A percentile compares a stretch with the other conserved stretches of the same genome.
These are phyloP conservation scores for Dryococelus australis DNA, from an alignment of 2,888 invertebrate species.

Conservation along the genomic window DNA sequence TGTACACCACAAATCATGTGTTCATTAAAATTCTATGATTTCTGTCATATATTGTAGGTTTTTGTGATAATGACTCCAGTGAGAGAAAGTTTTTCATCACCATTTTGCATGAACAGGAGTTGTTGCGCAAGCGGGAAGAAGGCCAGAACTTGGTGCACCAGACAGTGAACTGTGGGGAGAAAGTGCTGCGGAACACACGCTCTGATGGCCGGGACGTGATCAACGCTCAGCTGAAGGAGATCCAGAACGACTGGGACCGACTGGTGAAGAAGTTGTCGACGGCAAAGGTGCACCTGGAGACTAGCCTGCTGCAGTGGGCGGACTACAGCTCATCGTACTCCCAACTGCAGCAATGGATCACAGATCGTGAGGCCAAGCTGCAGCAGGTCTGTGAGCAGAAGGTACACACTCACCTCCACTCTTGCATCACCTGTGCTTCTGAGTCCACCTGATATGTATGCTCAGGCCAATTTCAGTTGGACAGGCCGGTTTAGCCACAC, in stretches of 20 bases:
- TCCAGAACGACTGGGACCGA: conserved; percentile 92
- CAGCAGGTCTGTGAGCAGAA: conserved; percentile 90
- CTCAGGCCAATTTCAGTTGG: too few species aligned
- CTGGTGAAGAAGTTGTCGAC: conserved; percentile 90
- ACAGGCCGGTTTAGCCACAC: too few species aligned
- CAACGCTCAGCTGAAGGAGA: conserved; percentile 84
- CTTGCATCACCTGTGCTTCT: too few species aligned
- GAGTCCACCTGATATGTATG: too few species aligned
- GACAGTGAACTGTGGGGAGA: conserved; percentile 89
- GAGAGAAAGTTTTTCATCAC: too few species aligned
- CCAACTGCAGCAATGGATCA: conserved; percentile 93
- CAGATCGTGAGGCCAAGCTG: conserved; percentile 89
- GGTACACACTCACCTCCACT: conserved; percentile 51
- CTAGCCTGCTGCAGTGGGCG: conserved; percentile 92
- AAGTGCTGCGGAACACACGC: conserved; percentile 84
- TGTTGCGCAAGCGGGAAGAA: conserved; percentile 82
- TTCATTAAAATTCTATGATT: too few species aligned
- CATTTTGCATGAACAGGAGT: conserved; percentile 63
- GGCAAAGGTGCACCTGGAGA: conserved; percentile 89
- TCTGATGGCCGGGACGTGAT: conserved; percentile 90
- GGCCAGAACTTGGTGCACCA: conserved; percentile 87
- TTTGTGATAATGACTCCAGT: too few species aligned
- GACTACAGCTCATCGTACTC: conserved; percentile 94
- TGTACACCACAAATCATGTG: too few species aligned
- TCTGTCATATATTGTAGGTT: too few species aligned